A percentile compares a stretch with the other conserved stretches of the same genome.
phyloP scores from a whole-genome alignment of 2,113 vertebrate genomes.

The Orthonyx spaldingii region DNA sequence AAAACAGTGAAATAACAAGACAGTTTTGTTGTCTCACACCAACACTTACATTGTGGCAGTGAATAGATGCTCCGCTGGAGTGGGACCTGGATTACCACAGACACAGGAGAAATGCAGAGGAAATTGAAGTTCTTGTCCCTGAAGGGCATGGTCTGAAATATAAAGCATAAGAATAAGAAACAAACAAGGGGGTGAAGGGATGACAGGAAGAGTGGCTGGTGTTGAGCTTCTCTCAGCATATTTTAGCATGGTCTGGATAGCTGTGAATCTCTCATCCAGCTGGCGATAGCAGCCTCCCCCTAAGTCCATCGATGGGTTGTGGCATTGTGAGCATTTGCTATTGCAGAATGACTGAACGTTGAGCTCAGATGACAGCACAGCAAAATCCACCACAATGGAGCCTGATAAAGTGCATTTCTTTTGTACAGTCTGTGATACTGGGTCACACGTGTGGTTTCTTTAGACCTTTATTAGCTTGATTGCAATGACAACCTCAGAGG shows the following conservation, averaged over 20 bases:
- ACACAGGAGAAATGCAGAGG: background rate
- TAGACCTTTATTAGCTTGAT: background rate
- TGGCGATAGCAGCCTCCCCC: background rate
- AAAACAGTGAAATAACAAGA: conserved; percentile 1
- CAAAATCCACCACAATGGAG: background rate
- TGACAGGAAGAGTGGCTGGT: background rate
- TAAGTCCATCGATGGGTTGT: background rate
- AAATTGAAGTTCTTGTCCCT: background rate
- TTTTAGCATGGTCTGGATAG: conserved; percentile 25
- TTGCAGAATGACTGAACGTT: background rate
- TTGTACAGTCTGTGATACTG: background rate
- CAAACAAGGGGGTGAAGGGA: background rate
- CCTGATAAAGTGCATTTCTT: background rate
- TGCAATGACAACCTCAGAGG: background rate
- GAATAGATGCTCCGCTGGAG: background rate
- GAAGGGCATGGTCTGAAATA: background rate
- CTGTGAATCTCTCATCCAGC: conserved; percentile 4
- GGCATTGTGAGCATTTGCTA: background rate
- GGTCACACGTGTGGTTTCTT: background rate
- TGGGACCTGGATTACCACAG: background rate
- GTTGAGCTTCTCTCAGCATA: background rate
- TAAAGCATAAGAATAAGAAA: background rate
- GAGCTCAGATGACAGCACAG: background rate
- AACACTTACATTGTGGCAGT: background rate
- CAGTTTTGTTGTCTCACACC: background rate